Percentiles rank a stretch among this genome's conserved stretches.
These are phyloP conservation scores for Rhincodon typus DNA, from an alignment of 2,797 vertebrate genomes.

Conservation along the genomic window DNA sequence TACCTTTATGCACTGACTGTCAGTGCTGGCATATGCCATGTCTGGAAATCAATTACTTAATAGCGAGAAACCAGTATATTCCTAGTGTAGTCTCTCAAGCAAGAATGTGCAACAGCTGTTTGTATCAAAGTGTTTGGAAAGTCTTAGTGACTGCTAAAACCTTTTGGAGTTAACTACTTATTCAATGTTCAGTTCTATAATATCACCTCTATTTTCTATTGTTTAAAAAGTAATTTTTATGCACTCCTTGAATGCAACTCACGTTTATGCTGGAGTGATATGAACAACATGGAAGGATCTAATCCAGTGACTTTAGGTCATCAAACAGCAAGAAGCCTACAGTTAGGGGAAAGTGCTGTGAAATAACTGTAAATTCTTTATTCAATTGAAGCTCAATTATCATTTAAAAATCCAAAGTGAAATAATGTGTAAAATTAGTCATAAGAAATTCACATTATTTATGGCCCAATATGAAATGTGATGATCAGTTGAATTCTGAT, in stretches of 20 bases:
- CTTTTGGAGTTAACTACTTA: not conserved
- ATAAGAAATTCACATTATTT: not conserved
- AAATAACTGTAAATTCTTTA: not conserved
- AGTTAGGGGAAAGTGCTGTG: not conserved
- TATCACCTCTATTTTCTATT: not conserved
- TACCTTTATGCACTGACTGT: not conserved
- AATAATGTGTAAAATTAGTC: not conserved
- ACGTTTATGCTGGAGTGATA: not conserved
- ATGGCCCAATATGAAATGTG: not conserved
- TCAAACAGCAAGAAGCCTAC: not conserved
- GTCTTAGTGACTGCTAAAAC: not conserved
- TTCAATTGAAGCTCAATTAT: not conserved
- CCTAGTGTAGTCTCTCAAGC: not conserved
- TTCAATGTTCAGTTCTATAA: not conserved
- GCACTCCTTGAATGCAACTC: not conserved
- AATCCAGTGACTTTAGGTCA: not conserved
- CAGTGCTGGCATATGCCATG: not conserved
- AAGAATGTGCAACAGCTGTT: not conserved
- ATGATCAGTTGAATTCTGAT: not conserved
- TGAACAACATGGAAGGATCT: too few species aligned
- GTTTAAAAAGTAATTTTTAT: not conserved
- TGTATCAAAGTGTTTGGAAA: not conserved
- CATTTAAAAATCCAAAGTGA: not conserved
- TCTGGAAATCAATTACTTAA: not conserved
- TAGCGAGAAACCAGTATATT: not conserved